Conservation (phyloP, 2,888 invertebrate species). For the Poecilobothrus nobilitatus region DNA sequence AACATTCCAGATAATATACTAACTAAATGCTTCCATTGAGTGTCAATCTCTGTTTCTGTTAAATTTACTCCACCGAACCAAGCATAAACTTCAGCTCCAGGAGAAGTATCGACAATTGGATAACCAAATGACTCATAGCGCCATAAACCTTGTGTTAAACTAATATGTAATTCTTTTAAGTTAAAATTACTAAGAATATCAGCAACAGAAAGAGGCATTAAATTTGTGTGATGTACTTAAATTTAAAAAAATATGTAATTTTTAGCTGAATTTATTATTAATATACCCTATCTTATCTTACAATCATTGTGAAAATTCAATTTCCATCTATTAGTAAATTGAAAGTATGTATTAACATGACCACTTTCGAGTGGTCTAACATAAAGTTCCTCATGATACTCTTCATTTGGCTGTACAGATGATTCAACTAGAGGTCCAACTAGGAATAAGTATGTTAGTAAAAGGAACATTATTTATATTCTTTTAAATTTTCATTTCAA, state of each 20-base stretch:
- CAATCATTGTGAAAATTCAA: conserved; percentile 51
- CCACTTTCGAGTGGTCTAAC: conserved; percentile 76
- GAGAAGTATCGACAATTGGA: conserved; percentile 78
- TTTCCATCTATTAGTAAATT: conserved; percentile 77
- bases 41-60: conserved; percentile 50
- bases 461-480: too few species aligned
- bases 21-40: conserved; percentile 79
- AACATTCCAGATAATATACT: conserved; percentile 89
- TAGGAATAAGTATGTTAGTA: too few species aligned
- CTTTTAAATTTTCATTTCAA: too few species aligned
- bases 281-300: conserved; percentile 46
- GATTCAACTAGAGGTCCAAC: conserved; percentile 13
- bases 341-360: conserved; percentile 82
- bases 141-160: conserved; percentile 91
- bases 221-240: conserved; percentile 69
- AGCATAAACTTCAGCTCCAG: conserved; percentile 89
- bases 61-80: conserved; percentile 66
- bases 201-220: conserved; percentile 81
- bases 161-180: conserved; percentile 83
- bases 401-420: conserved; percentile 47
- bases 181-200: conserved; percentile 78
- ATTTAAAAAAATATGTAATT: conserved; percentile 15
- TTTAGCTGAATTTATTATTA: not conserved
- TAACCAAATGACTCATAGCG: conserved; percentile 90
- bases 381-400: conserved; percentile 79